Conservation (phyloP, 2,797 vertebrate species). For the Hemibagrus guttatus region DNA sequence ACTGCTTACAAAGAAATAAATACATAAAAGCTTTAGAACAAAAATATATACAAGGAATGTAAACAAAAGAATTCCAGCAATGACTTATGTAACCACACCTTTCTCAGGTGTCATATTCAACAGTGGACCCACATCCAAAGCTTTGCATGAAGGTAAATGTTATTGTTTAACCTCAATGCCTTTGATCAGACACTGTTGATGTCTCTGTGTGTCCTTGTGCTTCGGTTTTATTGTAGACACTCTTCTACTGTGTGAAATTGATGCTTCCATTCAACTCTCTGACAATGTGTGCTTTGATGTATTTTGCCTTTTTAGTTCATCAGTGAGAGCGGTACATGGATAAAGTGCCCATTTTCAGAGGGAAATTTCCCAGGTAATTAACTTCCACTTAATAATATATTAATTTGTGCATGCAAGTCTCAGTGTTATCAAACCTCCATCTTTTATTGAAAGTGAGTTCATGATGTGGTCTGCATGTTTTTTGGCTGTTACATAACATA, state of each 20-base stretch:
- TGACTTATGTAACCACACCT: background rate
- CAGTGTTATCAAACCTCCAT: too few species aligned
- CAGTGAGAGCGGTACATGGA: conserved; percentile 64
- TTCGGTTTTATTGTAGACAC: background rate
- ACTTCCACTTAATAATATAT: background rate
- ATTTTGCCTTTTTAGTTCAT: conserved; percentile 66
- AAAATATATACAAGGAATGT: background rate
- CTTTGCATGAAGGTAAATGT: conserved; percentile 76
- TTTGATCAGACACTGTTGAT: conserved; percentile 15
- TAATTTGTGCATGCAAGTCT: conserved; percentile 5
- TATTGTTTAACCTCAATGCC: background rate
- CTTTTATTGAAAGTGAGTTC: background rate
- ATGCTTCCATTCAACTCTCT: conserved; percentile 8
- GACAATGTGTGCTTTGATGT: conserved; percentile 27
- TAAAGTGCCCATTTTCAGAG: conserved; percentile 70
- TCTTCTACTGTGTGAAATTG: conserved; percentile 9
- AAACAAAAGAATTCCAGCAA: background rate
- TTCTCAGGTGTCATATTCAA: conserved; percentile 68
- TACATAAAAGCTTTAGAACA: background rate
- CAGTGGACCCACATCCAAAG: conserved; percentile 73
- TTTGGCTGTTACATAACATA: too few species aligned
- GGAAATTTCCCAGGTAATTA: conserved; percentile 66
- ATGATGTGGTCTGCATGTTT: background rate
- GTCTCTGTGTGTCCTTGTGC: background rate
- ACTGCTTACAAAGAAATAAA: background rate